These are phyloP conservation scores for Drymodes brunneopygia DNA, from an alignment of 2,113 vertebrate species.

Conservation along the genomic window DNA sequence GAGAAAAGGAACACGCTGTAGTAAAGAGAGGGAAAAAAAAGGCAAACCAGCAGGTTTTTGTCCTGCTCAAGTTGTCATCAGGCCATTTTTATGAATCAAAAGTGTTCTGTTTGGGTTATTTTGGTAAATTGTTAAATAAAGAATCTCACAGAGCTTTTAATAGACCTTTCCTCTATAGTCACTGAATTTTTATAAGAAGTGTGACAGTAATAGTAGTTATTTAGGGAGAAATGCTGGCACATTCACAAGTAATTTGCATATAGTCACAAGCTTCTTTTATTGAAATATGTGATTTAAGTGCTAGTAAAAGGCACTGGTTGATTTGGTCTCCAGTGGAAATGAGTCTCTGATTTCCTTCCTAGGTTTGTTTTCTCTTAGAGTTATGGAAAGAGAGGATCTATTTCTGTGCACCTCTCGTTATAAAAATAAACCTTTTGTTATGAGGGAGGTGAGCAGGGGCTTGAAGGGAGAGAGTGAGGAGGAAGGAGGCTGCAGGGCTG, in stretches of 20 bases:
- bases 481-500: not conserved
- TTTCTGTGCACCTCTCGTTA: constrained; percentile 28
- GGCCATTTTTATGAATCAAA: not conserved
- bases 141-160: not conserved
- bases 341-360: constrained; percentile 37
- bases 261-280: not conserved
- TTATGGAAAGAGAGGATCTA: constrained; percentile 13
- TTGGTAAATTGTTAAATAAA: not conserved
- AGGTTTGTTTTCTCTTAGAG: constrained; percentile 35
- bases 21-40: not conserved
- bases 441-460: not conserved
- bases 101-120: not conserved
- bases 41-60: not conserved
- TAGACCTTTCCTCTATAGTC: not conserved
- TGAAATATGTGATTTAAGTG: not conserved
- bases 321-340: not conserved
- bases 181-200: not conserved
- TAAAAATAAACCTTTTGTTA: constrained; percentile 42
- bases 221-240: not conserved
- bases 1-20: accelerated
- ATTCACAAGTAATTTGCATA: not conserved
- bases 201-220: constrained; percentile 20
- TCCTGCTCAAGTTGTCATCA: not conserved
- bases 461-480: constrained; percentile 3
- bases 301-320: not conserved